These are phyloP conservation scores for Trichomalopsis sarcophagae DNA, from an alignment of 1,140 invertebrate species.

Conservation along the genomic window DNA sequence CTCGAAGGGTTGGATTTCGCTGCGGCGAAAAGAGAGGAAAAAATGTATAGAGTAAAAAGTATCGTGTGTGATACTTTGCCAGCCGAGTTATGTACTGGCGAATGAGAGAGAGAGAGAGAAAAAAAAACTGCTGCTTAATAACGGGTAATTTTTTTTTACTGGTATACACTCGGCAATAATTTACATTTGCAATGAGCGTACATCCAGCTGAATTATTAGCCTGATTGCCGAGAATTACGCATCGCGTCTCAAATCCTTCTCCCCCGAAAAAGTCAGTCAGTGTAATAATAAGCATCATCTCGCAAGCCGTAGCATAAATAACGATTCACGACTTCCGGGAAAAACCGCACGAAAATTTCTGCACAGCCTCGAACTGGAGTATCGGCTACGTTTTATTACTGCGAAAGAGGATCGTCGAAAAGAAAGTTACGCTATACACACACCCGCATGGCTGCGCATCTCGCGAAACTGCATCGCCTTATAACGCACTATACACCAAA, in stretches of 20 bases:
- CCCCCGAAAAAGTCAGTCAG: not conserved
- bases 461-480: not conserved
- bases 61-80: not conserved
- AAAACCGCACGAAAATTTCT: too few relatives aligned
- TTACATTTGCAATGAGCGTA: not conserved
- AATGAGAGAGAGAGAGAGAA: not conserved
- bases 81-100: not conserved
- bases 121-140: not conserved
- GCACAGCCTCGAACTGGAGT: not conserved
- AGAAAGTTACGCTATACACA: not conserved
- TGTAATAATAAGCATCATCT: too few relatives aligned
- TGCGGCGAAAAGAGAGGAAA: not conserved
- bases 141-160: slow-evolving; percentile 1
- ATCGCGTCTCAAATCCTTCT: not conserved
- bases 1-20: not conserved
- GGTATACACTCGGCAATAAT: not conserved
- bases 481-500: not conserved
- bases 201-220: not conserved
- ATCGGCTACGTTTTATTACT: not conserved
- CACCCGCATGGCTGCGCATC: not conserved
- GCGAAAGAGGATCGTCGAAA: not conserved
- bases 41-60: not conserved
- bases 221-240: not conserved
- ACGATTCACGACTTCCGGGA: too few relatives aligned
- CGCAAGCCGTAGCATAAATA: too few relatives aligned